phyloP scores from a whole-genome alignment of 35 echinoderm and acorn worm species.

The Apostichopus japonicus region DNA sequence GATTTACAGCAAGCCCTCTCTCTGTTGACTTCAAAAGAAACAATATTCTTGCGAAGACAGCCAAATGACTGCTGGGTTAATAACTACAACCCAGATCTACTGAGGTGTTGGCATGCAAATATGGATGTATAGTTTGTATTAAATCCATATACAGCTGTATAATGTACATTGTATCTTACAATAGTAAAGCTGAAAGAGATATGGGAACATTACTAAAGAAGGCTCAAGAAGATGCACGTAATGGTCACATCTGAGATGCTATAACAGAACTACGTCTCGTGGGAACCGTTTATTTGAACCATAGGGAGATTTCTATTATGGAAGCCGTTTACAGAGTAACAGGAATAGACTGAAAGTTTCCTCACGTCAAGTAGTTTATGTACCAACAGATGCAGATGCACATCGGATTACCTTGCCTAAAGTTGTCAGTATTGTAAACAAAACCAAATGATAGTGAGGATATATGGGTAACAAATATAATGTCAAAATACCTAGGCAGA shows the following conservation, averaged over 20 bases:
- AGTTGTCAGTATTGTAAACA: not conserved
- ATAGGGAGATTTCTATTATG: not conserved
- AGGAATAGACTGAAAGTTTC: not conserved
- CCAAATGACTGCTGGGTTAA: constrained; percentile 9
- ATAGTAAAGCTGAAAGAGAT: constrained; percentile 31
- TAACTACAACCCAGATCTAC: not conserved
- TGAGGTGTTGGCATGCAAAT: constrained; percentile 13
- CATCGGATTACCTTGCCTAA: too few species aligned
- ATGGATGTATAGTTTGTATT: constrained; percentile 17
- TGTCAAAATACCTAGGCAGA: not conserved
- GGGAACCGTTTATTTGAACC: constrained; percentile 6
- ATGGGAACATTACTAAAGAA: constrained; percentile 11
- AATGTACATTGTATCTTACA: too few species aligned
- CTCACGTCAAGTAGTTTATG: not conserved
- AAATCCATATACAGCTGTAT: constrained; percentile 40
- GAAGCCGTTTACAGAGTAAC: not conserved
- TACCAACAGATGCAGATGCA: too few species aligned
- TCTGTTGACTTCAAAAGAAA: not conserved
- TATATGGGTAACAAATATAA: not conserved
- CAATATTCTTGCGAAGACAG: not conserved
- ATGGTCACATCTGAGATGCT: not conserved
- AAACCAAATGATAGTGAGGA: not conserved
- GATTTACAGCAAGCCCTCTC: too few species aligned
- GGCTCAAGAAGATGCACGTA: constrained; percentile 36
- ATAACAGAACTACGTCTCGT: constrained; percentile 21